phyloP scores from a whole-genome alignment of 2,797 vertebrate genomes.

The Alauda arvensis region DNA sequence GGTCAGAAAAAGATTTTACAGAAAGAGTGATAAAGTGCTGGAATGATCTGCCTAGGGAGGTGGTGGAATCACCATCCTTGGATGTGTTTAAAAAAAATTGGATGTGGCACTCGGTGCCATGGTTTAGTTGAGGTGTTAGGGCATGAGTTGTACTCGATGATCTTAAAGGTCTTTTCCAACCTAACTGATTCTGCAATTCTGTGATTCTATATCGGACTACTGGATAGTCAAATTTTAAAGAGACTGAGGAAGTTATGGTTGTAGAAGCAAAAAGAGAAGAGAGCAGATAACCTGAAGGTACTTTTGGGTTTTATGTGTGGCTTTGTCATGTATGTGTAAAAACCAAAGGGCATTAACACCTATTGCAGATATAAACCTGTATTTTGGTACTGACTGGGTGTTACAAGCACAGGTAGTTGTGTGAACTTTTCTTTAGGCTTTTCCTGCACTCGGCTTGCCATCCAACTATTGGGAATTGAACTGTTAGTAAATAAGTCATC shows the following conservation, averaged over 20 bases:
- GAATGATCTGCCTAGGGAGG: neutral
- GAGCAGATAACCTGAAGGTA: neutral
- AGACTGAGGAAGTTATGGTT: neutral
- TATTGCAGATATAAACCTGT: neutral
- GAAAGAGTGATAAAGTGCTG: neutral
- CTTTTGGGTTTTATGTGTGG: neutral
- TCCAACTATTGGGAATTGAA: neutral
- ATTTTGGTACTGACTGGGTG: neutral
- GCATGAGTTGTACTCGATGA: neutral
- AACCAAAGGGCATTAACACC: neutral
- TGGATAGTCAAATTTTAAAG: neutral
- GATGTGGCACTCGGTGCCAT: neutral
- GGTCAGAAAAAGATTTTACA: neutral
- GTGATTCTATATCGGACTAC: neutral
- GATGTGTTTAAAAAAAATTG: neutral
- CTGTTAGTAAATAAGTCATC: neutral
- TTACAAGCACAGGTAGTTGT: neutral
- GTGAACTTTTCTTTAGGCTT: neutral
- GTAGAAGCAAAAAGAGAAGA: neutral
- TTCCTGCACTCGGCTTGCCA: neutral
- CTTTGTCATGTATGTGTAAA: neutral
- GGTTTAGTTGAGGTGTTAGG: neutral
- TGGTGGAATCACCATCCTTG: neutral
- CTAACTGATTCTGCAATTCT: neutral
- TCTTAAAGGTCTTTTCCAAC: neutral